These are phyloP conservation scores for Dendrocincla tyrannina DNA, from an alignment of 2,797 vertebrate genomes.

Conservation along the genomic window DNA sequence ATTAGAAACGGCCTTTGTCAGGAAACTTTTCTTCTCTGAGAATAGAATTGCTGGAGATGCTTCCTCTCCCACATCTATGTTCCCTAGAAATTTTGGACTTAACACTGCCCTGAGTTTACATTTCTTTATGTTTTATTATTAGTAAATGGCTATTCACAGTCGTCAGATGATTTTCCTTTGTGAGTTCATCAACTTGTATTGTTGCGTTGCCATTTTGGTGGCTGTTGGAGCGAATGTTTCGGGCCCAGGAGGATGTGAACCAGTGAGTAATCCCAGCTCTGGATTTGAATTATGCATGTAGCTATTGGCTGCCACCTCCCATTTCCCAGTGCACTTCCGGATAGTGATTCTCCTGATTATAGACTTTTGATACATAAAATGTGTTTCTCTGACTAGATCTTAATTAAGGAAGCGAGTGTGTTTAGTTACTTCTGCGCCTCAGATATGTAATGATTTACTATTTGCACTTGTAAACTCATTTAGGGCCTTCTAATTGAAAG, in stretches of 20 bases:
- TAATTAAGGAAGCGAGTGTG: slow-evolving; percentile 35
- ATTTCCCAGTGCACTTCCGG: slow-evolving; percentile 13
- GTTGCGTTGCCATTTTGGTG: slow-evolving; percentile 27
- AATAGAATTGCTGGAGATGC: background rate
- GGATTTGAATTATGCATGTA: slow-evolving; percentile 42
- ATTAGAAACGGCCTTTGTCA: background rate
- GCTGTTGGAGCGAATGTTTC: slow-evolving; percentile 6
- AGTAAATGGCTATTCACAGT: slow-evolving; percentile 36
- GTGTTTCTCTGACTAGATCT: background rate
- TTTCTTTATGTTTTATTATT: slow-evolving; percentile 33
- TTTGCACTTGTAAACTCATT: slow-evolving; percentile 20
- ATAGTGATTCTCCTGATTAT: slow-evolving; percentile 38
- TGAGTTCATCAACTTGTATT: slow-evolving; percentile 50
- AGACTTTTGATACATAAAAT: slow-evolving; percentile 9
- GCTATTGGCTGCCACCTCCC: slow-evolving; percentile 15
- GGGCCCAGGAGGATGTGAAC: slow-evolving; percentile 36
- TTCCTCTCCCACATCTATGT: background rate
- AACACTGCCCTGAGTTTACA: slow-evolving; percentile 11
- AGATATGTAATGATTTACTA: background rate
- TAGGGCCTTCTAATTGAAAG: background rate
- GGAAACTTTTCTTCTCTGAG: background rate
- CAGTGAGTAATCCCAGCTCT: slow-evolving; percentile 48
- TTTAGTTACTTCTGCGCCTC: background rate
- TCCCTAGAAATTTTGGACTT: background rate
- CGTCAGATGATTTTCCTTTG: slow-evolving; percentile 42